A percentile compares a stretch with the other conserved stretches of the same genome.
Conservation (phyloP, 2,113 vertebrate species). For the Manacus vitellinus region DNA sequence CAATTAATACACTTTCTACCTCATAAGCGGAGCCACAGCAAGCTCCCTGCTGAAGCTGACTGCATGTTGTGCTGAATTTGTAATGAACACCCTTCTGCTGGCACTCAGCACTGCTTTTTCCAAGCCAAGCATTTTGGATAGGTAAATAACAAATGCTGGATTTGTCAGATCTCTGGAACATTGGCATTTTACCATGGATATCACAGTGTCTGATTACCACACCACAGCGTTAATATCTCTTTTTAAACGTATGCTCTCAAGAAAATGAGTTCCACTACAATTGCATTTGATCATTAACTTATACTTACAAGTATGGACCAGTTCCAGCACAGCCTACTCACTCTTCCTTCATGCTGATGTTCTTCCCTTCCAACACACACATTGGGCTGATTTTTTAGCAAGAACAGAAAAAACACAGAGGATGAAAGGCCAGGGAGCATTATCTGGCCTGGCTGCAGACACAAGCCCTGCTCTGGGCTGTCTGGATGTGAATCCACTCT, state of each 20-base stretch:
- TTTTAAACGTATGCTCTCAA: background rate
- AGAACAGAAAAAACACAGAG: background rate
- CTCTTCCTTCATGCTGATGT: background rate
- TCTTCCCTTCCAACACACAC: background rate
- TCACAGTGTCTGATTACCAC: background rate
- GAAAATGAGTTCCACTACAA: background rate
- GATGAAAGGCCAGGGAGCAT: background rate
- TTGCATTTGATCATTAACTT: background rate
- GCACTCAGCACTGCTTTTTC: background rate
- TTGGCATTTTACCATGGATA: background rate
- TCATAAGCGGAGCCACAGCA: background rate
- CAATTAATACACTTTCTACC: slow-evolving; percentile 22
- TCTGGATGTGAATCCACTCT: fast-evolving
- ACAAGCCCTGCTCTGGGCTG: fast-evolving
- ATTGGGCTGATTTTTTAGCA: background rate
- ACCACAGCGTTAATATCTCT: background rate
- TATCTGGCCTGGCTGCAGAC: background rate
- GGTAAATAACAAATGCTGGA: slow-evolving; percentile 21
- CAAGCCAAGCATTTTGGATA: background rate
- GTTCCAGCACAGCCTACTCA: background rate
- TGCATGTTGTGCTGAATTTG: background rate
- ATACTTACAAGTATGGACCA: background rate
- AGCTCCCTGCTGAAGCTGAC: background rate
- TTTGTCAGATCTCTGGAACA: background rate
- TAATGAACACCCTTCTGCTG: background rate